Percentiles rank a stretch among this genome's conserved stretches.
Evolutionary conservation across 2,888 invertebrate species (phyloP).

Genomic region (Agonopterix heracliana): DNA sequence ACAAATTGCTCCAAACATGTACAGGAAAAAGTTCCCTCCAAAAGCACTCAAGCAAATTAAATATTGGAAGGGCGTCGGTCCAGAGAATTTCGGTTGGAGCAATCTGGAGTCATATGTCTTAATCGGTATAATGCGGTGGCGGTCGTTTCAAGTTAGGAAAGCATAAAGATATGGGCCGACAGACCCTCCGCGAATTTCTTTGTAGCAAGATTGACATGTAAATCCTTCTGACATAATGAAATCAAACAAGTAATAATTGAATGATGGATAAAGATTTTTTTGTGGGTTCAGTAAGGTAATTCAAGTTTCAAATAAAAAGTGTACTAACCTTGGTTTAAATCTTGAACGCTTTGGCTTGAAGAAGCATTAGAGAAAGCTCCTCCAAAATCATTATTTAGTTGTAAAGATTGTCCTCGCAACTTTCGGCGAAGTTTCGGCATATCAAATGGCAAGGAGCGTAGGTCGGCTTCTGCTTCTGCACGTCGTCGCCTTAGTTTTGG

Average conservation of each 20-base stretch:
- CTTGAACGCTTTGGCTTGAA: constrained; percentile 87
- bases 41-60: constrained; percentile 74
- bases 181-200: constrained; percentile 48
- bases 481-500: constrained; percentile 86
- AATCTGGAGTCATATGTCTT: constrained; percentile 68
- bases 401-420: constrained; percentile 78
- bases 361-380: constrained; percentile 87
- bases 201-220: constrained; percentile 42
- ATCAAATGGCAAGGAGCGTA: constrained; percentile 90
- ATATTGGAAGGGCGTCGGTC: constrained; percentile 61
- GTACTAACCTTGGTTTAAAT: constrained; percentile 80
- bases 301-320: constrained; percentile 3
- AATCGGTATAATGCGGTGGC: constrained; percentile 68
- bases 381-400: constrained; percentile 80
- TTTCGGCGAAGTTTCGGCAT: constrained; percentile 92
- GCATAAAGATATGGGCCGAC: constrained; percentile 51
- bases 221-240: constrained; percentile 37
- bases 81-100: constrained; percentile 48
- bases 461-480: constrained; percentile 85
- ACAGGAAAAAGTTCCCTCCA: constrained; percentile 62
- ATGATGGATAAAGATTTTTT: constrained; percentile 6
- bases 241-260: constrained; percentile 17
- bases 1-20: constrained; percentile 66
- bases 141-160: constrained; percentile 58
- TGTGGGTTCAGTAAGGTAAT: constrained; percentile 9